Base-by-base conservation (phyloP, 2,797 vertebrate genomes). In the Tinamus major region DNA sequence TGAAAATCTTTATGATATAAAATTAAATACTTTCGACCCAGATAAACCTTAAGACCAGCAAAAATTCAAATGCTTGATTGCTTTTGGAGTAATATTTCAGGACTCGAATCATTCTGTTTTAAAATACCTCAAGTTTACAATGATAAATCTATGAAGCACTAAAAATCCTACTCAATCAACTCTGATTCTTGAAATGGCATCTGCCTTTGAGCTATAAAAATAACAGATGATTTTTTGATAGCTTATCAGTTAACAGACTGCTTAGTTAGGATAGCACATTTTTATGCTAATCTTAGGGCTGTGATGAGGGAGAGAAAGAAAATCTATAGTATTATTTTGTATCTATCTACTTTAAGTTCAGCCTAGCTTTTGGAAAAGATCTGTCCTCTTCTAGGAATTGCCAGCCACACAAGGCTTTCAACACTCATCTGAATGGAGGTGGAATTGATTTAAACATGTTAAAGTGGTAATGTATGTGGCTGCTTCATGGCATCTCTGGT, bases 221-320 rank as follows among this genome's bases (percentile, higher is more conserved):
- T 98, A 98, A 98, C 98, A 98, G 98, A 98, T 98, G 98, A 98
- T 97, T 98, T 98, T 98, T 98, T 98, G 97, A 98, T 98, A 98
- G 97, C 98, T 98, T 98, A 98, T 98, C 98, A 98, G 97, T 97
- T 98, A 98, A 97, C 98, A 98, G 98, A 98, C 98, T 98, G 97
- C 97, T 98, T 98, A 97, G 97, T 98, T 98, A 97, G 97, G 97
- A 96, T 96, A 97, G 97, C 97, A 98, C 97, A 98, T 98, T 98
- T 98, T 98, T 98, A 98, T 98, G 97, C 97, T 98, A 98, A 98
- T 98, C 97, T 98, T 97, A 97, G 93, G 95, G 94, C 93, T 96
- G 92, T 93, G 97, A 96, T 97, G 95, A 96, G 94, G 13, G 33
- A 82, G 94, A 84, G 81, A 93, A 90, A 93, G 92, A 95, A 96